Evolutionary conservation across 2,113 vertebrate species (phyloP).

Genomic region (Thunnus thynnus): DNA sequence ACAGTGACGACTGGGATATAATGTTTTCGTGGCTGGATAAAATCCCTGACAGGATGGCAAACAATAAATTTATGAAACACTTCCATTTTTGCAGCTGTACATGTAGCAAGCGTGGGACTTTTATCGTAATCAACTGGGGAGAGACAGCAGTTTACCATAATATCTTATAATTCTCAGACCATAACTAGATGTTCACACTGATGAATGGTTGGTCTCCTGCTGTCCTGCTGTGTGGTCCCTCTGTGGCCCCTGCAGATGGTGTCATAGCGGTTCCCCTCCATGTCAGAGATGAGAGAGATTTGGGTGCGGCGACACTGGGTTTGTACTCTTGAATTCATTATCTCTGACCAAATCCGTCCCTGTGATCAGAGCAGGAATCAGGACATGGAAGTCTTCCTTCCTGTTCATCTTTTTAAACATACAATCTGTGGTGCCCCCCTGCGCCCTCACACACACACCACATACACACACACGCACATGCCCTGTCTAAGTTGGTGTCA

Average conservation of each 20-base stretch:
- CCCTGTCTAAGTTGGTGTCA: background rate
- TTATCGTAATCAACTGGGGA: slow-evolving; percentile 32
- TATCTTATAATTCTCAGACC: slow-evolving; percentile 72
- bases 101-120: slow-evolving; percentile 27
- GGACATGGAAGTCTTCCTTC: slow-evolving; percentile 47
- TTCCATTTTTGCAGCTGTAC: slow-evolving; percentile 27
- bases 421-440: background rate
- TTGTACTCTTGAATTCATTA: slow-evolving; percentile 78
- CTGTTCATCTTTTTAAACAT: slow-evolving; percentile 37
- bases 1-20: background rate
- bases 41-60: slow-evolving; percentile 11
- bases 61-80: background rate
- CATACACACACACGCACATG: background rate
- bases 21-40: slow-evolving; percentile 38
- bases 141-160: slow-evolving; percentile 57
- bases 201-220: slow-evolving; percentile 62
- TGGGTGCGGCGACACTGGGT: slow-evolving; percentile 61
- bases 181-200: slow-evolving; percentile 77
- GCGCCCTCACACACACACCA: background rate
- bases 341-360: slow-evolving; percentile 72
- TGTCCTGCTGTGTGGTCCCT: slow-evolving; percentile 72
- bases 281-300: slow-evolving; percentile 68
- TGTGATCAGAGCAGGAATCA: slow-evolving; percentile 65
- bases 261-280: slow-evolving; percentile 67
- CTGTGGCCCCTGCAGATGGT: slow-evolving; percentile 64